Evolutionary conservation across 2,797 vertebrate species (phyloP), one percentile per base, ranked within the genome.

Genomic region (Ficedula albicollis): DNA sequence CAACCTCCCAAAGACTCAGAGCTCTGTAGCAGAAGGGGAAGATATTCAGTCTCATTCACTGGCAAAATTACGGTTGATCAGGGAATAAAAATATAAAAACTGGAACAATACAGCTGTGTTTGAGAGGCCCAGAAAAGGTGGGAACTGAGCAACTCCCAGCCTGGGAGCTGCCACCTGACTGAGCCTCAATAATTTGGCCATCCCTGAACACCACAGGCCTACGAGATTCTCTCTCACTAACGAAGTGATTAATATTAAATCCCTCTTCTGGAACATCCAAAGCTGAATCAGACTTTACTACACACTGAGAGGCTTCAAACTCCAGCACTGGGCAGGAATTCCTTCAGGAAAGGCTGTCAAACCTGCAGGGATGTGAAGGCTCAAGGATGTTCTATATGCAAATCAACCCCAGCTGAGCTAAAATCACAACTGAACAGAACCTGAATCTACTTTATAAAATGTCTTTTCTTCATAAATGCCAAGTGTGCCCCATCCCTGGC

Each of bases 301-400:
- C 58, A n/a, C 44, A 14, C 36, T 3, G 25, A 36, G 62, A 3
- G 9, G n/a, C 62, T 70, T 56, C 80, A 12, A 36, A 66, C 48
- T 46, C 27, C 41, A 54, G 39, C 32, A 18, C 2, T 3, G 55
- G 54, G 38, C 58, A 48, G 38, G 43, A 10, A 34, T 19, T 68
- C 52, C 59, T 51, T 26, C 54, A 16, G 72, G 46, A 49, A 41
- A 43, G 27, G 43, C 44, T 54, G 30, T 13, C 80, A 58, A 21
- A 55, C 29, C 46, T 1, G 3, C 29, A 32, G 34, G 10, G 34
- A 48, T 0, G 0, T 22, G 14, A 6, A 43, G 15, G 22, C 10
- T 29, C 56, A n/a, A 17, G 9, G 39, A 22, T 5, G 25, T 11
- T 77, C 82, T n/a, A 39, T 14, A 17, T 23, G 26, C 26, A 67